phyloP scores from a whole-genome alignment of 2,797 vertebrate genomes.

The Decapterus maruadsi region DNA sequence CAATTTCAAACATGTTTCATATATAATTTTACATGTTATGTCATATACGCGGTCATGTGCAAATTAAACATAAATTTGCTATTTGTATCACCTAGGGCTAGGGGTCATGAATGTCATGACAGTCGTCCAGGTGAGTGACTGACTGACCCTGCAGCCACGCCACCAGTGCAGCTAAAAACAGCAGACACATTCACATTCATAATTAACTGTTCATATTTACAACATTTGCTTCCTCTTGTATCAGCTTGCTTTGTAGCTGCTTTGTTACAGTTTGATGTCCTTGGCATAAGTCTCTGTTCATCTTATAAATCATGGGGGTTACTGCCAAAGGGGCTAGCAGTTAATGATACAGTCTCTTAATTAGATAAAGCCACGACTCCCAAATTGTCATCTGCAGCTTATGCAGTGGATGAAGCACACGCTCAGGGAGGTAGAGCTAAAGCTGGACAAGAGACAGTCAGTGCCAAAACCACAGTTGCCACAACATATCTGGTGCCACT shows the following conservation, averaged over 20 bases:
- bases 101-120: no score
- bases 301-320: slow-evolving; percentile 70
- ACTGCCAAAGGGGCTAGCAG: slow-evolving; percentile 68
- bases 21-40: no score
- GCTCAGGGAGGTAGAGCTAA: slow-evolving; percentile 42
- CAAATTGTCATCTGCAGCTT: slow-evolving; percentile 74
- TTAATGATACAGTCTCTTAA: slow-evolving; percentile 81
- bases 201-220: slow-evolving; percentile 32
- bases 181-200: neutral
- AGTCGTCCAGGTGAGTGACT: no score
- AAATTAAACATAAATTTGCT: no score
- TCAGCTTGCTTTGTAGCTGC: slow-evolving; percentile 34
- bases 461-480: slow-evolving; percentile 11
- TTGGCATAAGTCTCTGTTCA: slow-evolving; percentile 43
- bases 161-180: neutral
- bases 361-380: slow-evolving; percentile 78
- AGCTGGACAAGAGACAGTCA: slow-evolving; percentile 41
- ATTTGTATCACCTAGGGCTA: no score
- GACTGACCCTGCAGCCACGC: neutral
- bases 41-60: no score
- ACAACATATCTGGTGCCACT: slow-evolving; percentile 46
- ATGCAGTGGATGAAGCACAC: slow-evolving; percentile 64
- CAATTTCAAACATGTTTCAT: no score
- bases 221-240: slow-evolving; percentile 44
- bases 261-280: slow-evolving; percentile 52